Evolutionary conservation across 2,113 vertebrate genomes (phyloP), one percentile per base, ranked within the genome.

Genomic region (Gambusia affinis): DNA sequence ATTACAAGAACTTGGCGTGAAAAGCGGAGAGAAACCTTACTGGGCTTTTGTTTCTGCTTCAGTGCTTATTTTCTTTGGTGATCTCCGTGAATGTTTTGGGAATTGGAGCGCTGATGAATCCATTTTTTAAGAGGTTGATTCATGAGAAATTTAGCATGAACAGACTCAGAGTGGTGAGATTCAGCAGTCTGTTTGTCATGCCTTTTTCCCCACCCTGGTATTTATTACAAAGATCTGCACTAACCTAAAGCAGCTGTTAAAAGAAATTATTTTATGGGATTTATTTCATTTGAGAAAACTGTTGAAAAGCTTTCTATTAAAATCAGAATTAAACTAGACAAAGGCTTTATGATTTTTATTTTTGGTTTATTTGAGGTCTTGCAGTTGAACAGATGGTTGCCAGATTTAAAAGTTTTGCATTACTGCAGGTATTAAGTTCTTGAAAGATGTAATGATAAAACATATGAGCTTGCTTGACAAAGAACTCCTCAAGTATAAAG

Each of bases 51-150:
- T 27, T 37, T 35, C n/a, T 57, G n/a, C 12, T 33, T 35, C 12
- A 22, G 8, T 28, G 3, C 14, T 11, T 57, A 30, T 31, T 54
- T 35, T 33, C 19, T 62, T 65, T 63, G 17, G 28, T 60, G 63
- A 76, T 31, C 39, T 42, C 14, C 15, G 39, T 42, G 15, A 42
- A 42, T 42, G 39, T 12, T 42, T 37, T 42, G n/a, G 22, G 51
- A 2, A 14, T 28, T 35, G 3, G 39, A 60, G 64, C 11, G 10
- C 81, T 44, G 28, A 61, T 62, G 65, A 66, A 62, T 67, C 47
- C 60, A 47, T 57, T 71, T 73, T 37, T 62, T 57, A 75, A 37
- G 64, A 47, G 65, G 44, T 64, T 65, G 62, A 73, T 73, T 70
- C 17, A 62, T 73, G 12, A 33, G 24, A 31, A 35, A 15, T 22